Percentiles rank a stretch among this genome's conserved stretches.
Evolutionary conservation across 2,888 invertebrate genomes (phyloP).

Genomic region (Buathra laborator): DNA sequence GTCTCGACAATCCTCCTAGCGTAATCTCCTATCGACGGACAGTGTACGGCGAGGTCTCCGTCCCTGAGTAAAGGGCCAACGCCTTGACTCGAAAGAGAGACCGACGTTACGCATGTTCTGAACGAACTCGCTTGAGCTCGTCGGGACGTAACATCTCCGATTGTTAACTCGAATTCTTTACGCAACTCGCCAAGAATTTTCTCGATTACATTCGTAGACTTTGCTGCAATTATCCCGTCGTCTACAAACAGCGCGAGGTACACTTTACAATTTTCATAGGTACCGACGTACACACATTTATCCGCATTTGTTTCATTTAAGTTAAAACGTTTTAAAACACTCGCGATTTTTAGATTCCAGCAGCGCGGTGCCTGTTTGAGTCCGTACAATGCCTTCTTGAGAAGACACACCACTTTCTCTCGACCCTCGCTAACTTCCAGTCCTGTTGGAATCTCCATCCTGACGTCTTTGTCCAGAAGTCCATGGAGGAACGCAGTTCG

Average conservation of each 20-base stretch:
- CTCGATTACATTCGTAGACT: slow-evolving; percentile 4
- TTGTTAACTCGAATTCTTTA: slow-evolving; percentile 38
- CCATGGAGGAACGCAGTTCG: slow-evolving; percentile 51
- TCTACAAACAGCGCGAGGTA: slow-evolving; percentile 43
- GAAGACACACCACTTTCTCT: slow-evolving; percentile 42
- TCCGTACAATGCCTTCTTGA: slow-evolving; percentile 33
- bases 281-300: slow-evolving; percentile 52
- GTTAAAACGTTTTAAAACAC: slow-evolving; percentile 37
- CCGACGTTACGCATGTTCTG: slow-evolving; percentile 50
- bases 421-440: slow-evolving; percentile 31
- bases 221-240: slow-evolving; percentile 38
- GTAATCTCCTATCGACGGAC: too few relatives aligned
- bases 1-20: too few relatives aligned
- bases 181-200: background rate
- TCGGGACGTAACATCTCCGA: too few relatives aligned
- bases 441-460: slow-evolving; percentile 41
- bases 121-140: too few relatives aligned
- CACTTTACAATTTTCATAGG: slow-evolving; percentile 26
- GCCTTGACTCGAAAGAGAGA: too few relatives aligned
- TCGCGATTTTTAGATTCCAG: slow-evolving; percentile 43
- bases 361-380: slow-evolving; percentile 53
- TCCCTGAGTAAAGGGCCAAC: too few relatives aligned
- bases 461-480: slow-evolving; percentile 31
- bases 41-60: too few relatives aligned
- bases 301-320: slow-evolving; percentile 43